phyloP scores from a whole-genome alignment of 2,113 vertebrate species.

The Myocastor coypus region DNA sequence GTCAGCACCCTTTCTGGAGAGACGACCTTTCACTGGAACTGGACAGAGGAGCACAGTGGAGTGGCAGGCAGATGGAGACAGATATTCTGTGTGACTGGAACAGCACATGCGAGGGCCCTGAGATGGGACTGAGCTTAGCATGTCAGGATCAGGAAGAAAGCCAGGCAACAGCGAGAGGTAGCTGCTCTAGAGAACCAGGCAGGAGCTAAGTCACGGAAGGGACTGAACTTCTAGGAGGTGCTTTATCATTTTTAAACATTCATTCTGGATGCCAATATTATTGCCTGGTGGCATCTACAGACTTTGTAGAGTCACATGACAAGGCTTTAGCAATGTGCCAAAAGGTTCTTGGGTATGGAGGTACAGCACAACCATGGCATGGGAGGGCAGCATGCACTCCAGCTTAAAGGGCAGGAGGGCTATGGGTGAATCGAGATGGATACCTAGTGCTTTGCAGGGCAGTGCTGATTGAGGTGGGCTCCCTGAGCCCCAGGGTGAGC shows the following conservation, averaged over 20 bases:
- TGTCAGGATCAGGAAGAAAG: background rate
- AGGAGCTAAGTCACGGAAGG: background rate
- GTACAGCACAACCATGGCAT: rapidly evolving
- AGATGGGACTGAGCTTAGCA: background rate
- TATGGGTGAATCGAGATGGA: background rate
- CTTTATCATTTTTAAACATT: background rate
- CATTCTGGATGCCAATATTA: background rate
- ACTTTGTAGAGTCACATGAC: background rate
- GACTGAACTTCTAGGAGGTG: background rate
- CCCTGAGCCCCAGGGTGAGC: background rate
- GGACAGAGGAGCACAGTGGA: background rate
- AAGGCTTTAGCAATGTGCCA: background rate
- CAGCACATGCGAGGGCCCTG: background rate
- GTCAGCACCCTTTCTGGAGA: background rate
- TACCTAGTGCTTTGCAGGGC: background rate
- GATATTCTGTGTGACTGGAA: background rate
- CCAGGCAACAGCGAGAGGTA: background rate
- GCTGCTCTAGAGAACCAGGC: background rate
- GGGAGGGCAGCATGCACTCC: background rate
- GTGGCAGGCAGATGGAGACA: no score
- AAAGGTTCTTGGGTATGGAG: background rate
- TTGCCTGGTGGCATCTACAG: background rate
- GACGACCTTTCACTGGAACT: background rate
- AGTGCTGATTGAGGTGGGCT: background rate
- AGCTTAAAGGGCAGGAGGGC: background rate